Conservation (phyloP, 1,140 invertebrate species). For the Triops cancriformis region DNA sequence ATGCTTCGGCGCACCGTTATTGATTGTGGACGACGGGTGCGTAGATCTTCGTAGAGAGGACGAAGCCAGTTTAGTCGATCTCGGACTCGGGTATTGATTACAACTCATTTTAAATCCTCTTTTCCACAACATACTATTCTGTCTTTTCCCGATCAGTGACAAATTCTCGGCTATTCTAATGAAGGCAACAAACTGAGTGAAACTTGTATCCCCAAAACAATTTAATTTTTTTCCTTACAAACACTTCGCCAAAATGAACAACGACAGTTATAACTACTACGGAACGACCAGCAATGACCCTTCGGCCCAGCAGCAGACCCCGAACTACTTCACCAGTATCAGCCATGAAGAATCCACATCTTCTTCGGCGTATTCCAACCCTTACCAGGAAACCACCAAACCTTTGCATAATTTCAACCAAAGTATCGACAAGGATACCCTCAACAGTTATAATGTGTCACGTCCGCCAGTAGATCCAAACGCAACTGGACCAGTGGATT, state of each 20-base stretch:
- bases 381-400: background rate
- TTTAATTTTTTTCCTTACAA: background rate
- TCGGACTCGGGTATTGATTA: conserved; percentile 5
- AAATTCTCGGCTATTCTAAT: no score
- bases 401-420: background rate
- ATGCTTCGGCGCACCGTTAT: conserved; percentile 1
- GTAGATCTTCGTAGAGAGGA: background rate
- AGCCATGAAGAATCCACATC: background rate
- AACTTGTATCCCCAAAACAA: background rate
- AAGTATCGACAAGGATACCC: background rate
- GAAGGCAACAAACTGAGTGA: background rate
- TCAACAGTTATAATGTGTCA: background rate
- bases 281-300: background rate
- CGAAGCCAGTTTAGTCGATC: conserved; percentile 12
- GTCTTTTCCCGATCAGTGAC: no score
- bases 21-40: background rate
- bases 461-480: conserved; percentile 63
- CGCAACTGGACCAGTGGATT: conserved; percentile 64
- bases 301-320: background rate
- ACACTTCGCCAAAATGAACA: background rate
- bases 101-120: background rate
- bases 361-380: background rate
- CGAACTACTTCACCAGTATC: background rate
- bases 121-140: background rate
- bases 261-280: conserved; percentile 6